Conservation (phyloP, 2,797 vertebrate species). For the Hozukius guyotensis region DNA sequence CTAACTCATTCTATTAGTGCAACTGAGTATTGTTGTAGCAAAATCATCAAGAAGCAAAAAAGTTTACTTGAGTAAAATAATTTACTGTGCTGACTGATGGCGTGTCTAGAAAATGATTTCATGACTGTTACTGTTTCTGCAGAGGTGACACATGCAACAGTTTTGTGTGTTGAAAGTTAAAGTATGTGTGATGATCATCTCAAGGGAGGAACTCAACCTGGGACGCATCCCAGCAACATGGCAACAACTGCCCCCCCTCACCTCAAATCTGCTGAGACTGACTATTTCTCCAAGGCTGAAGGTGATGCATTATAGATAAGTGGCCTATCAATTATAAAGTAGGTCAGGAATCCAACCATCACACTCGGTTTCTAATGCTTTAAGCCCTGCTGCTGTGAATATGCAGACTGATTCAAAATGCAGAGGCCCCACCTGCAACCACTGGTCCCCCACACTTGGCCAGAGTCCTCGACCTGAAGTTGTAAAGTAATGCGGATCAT, state of each 20-base stretch:
- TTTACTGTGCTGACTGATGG: neutral
- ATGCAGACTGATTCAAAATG: slow-evolving; percentile 67
- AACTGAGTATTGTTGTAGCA: neutral
- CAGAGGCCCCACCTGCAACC: slow-evolving; percentile 49
- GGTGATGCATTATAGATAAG: slow-evolving; percentile 74
- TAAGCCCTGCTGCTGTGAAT: slow-evolving; percentile 39
- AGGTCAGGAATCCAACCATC: slow-evolving; percentile 65
- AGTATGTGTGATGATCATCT: neutral
- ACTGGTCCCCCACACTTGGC: slow-evolving; percentile 17
- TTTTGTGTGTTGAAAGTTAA: neutral
- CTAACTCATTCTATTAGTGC: neutral
- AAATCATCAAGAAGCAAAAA: neutral
- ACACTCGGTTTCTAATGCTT: slow-evolving; percentile 60
- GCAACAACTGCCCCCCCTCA: slow-evolving; percentile 21
- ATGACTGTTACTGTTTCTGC: neutral
- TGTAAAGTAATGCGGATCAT: slow-evolving; percentile 27
- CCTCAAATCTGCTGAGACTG: slow-evolving; percentile 63
- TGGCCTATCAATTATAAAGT: slow-evolving; percentile 74
- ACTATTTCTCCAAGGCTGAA: slow-evolving; percentile 41
- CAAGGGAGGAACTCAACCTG: neutral
- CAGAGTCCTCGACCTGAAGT: slow-evolving; percentile 22
- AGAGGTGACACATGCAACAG: slow-evolving; percentile 19
- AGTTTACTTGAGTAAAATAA: neutral
- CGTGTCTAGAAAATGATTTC: neutral
- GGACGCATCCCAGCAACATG: slow-evolving; percentile 21